Base-by-base conservation (phyloP, 2,113 vertebrate species). In the Psammodynastes pulverulentus region DNA sequence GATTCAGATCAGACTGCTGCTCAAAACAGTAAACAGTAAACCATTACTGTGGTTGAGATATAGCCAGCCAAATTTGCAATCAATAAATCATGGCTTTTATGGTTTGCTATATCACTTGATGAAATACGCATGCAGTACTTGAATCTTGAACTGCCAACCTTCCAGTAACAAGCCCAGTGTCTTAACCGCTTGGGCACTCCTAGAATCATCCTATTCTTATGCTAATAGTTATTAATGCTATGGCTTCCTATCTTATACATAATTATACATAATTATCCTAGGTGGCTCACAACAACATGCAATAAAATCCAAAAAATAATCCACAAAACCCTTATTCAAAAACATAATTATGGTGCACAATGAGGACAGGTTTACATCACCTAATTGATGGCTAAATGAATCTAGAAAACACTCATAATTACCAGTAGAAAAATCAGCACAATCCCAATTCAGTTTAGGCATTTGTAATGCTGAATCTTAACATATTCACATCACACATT, bases 381-480 rank as follows among this genome's bases (percentile, higher is more conserved):
- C 17, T 79, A 21, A 79, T 1, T 79, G 67, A 79, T 79, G 15
- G 34, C 17, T 79, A n/a, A 15, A 17, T 79, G 7, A 79, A 79
- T 79, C 34, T 79, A 79, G 34, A 79, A 79, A 39, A 79, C 34
- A 21, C n/a, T 39, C 15, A 39, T 21, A 79, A 34, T 79, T 34
- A 72, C 15, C n/a, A 72, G n/a, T 72, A 34, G 62, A 72, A 34
- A 72, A 72, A 34, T 34, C 29, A 34, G n/a, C 5, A 34, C 62
- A 34, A 34, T 54, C 87, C 52, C 39, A 88, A 92, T 89, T 91
- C 84, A 93, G 52, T 86, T 26, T 24, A 0, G 0, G 45, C 9
- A 51, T 91, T 15, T 94, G 85, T 93, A 84, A 92, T 92, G 48
- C 54, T 89, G 0, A 0, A 94, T 93, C 88, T 92, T 92, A 95